Percentiles rank a stretch among this genome's conserved stretches.
Evolutionary conservation across 1,140 invertebrate species (phyloP).

Genomic region (Drosophila sp.): DNA sequence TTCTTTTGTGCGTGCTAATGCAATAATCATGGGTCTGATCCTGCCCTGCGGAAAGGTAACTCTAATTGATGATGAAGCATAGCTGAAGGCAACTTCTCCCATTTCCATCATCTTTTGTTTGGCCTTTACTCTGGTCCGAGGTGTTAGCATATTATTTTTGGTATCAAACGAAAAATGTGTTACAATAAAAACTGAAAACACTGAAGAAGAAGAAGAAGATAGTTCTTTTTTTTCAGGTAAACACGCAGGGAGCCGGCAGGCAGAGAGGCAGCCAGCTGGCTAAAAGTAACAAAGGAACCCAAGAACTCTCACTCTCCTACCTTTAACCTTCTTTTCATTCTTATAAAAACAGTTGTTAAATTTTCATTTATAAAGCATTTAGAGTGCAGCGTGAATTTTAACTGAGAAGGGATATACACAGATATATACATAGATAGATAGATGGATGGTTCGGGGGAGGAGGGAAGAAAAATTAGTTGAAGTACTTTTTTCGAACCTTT

Average conservation of each 20-base stretch:
- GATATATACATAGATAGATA: neutral
- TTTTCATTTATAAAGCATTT: conserved; percentile 79
- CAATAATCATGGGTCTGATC: conserved; percentile 70
- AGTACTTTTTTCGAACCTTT: conserved; percentile 34
- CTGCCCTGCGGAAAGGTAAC: conserved; percentile 75
- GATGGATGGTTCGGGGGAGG: neutral
- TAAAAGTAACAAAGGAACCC: conserved; percentile 28
- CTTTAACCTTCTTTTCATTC: conserved; percentile 10
- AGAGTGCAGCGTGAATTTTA: conserved; percentile 18
- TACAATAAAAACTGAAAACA: conserved; percentile 62
- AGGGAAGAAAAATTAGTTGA: conserved; percentile 65
- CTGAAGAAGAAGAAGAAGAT: conserved; percentile 21
- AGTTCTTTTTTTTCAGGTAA: conserved; percentile 27
- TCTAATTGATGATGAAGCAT: conserved; percentile 77
- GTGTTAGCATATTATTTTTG: conserved; percentile 76
- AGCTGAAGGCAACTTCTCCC: conserved; percentile 29
- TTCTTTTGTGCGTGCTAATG: conserved; percentile 49
- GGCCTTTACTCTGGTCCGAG: conserved; percentile 41
- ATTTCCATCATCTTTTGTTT: conserved; percentile 52
- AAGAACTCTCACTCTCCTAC: conserved; percentile 17
- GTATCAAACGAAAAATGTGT: conserved; percentile 56
- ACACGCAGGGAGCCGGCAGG: conserved; percentile 56
- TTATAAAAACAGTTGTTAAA: conserved; percentile 75
- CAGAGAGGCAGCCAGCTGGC: conserved; percentile 20
- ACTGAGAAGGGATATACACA: neutral